These are phyloP conservation scores for Zhengitettix transpicula DNA, from an alignment of 2,888 invertebrate genomes.

Conservation along the genomic window DNA sequence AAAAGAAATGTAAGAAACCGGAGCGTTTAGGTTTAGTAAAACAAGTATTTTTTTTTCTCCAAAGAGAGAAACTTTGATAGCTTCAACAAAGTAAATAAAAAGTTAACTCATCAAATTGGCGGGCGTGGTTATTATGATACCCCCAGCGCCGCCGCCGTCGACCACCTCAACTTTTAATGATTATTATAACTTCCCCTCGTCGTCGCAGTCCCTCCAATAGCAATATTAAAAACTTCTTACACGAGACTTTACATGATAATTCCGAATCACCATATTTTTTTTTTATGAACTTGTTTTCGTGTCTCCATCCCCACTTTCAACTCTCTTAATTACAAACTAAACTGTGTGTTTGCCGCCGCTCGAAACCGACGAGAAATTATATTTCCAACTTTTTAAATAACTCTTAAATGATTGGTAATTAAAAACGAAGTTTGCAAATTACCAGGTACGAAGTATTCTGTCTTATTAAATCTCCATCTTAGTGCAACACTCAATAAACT, in stretches of 20 bases:
- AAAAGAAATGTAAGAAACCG: no score
- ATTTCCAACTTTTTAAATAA: no score
- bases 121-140: not conserved
- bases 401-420: no score
- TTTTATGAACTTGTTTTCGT: no score
- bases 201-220: not conserved
- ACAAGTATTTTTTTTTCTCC: no score
- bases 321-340: no score
- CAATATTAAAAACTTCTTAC: not conserved
- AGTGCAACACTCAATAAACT: not conserved
- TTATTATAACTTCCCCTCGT: not conserved
- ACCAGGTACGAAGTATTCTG: no score
- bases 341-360: no score
- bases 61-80: not conserved
- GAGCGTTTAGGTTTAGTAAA: no score
- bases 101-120: conserved; percentile 11
- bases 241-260: not conserved
- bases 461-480: not conserved
- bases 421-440: no score
- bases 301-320: no score
- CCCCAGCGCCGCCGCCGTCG: not conserved
- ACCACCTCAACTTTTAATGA: not conserved
- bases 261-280: not conserved
- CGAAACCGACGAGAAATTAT: no score
- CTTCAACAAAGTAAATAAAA: conserved; percentile 4